Conservation (phyloP, 2,113 vertebrate species). For the Echinops telfairi region DNA sequence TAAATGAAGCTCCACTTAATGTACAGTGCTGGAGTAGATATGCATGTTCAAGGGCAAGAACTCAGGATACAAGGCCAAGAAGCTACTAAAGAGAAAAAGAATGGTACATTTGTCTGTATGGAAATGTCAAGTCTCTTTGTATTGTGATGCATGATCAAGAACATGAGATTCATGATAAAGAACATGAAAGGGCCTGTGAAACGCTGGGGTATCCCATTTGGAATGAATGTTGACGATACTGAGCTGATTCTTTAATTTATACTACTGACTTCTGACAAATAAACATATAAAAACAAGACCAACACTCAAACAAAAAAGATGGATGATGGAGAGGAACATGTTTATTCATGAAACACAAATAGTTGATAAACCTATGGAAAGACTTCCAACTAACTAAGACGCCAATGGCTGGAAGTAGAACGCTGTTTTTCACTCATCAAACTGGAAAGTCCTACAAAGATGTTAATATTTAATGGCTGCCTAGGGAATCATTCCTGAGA, state of each 20-base stretch:
- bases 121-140: no score
- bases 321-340: background rate
- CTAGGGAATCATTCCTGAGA: background rate
- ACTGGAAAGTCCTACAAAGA: background rate
- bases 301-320: background rate
- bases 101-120: no score
- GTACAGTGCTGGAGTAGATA: no score
- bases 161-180: background rate
- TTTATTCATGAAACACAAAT: slow-evolving; percentile 21
- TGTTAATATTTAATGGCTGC: background rate
- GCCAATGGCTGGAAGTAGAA: background rate
- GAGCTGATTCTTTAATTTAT: background rate
- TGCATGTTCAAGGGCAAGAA: no score
- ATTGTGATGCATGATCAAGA: background rate
- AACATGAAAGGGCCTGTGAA: background rate
- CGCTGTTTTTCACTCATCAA: background rate
- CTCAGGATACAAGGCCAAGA: no score
- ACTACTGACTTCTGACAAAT: background rate
- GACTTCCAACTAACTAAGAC: background rate
- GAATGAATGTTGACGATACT: background rate
- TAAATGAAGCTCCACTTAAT: no score
- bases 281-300: background rate
- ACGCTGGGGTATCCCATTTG: background rate
- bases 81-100: no score
- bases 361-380: background rate